These are phyloP conservation scores for Phoxinus phoxinus DNA, from an alignment of 2,113 vertebrate genomes.

Conservation along the genomic window DNA sequence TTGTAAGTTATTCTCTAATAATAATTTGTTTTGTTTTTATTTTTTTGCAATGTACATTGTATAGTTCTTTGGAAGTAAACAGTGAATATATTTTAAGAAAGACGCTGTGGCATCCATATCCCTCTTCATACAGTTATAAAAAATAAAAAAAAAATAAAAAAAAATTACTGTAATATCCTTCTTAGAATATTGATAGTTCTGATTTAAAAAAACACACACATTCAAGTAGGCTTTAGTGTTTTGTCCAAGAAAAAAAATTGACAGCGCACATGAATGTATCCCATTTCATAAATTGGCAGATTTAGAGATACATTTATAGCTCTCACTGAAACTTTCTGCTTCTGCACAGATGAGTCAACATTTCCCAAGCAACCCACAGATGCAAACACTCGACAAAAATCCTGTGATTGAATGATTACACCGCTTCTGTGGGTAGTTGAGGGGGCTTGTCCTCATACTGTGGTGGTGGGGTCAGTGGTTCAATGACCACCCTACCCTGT, in stretches of 20 bases:
- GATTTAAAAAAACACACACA: background rate
- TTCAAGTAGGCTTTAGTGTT: constrained; percentile 30
- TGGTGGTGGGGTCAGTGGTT: constrained; percentile 92
- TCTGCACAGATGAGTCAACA: background rate
- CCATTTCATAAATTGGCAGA: constrained; percentile 24
- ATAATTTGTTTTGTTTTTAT: background rate
- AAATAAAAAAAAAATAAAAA: background rate
- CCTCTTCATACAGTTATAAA: background rate
- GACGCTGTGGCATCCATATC: background rate
- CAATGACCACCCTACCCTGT: constrained; percentile 76
- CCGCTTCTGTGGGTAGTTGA: constrained; percentile 60
- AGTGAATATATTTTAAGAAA: background rate
- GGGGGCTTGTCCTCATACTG: constrained; percentile 84
- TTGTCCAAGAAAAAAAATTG: background rate
- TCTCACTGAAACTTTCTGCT: background rate
- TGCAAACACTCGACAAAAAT: background rate
- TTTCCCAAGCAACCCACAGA: background rate
- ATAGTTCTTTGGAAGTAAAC: constrained; percentile 27
- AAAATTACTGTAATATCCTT: background rate
- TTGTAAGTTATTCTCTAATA: background rate
- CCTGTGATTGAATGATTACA: constrained; percentile 14
- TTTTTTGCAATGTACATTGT: background rate
- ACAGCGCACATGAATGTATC: background rate
- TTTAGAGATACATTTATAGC: background rate
- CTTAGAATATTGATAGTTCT: background rate